These are phyloP conservation scores for Anableps anableps DNA, from an alignment of 2,797 vertebrate species.

Conservation along the genomic window DNA sequence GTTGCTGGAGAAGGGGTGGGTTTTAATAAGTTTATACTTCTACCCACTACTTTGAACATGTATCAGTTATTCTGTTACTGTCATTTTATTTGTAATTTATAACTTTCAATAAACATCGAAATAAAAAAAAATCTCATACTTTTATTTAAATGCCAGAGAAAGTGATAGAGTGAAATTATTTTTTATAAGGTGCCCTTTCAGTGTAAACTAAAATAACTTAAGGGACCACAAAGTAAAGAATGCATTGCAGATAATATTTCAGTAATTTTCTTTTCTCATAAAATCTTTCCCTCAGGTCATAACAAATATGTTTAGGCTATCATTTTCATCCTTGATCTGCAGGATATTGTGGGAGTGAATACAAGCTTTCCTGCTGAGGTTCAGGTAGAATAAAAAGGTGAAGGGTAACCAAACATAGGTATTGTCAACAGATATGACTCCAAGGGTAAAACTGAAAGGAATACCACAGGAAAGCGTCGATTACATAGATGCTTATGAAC, in stretches of 20 bases:
- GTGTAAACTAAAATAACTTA: not conserved
- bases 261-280: conserved; percentile 9
- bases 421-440: not conserved
- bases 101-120: too few relatives aligned
- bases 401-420: not conserved
- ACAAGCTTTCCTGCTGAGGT: conserved; percentile 8
- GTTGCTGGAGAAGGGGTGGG: too few relatives aligned
- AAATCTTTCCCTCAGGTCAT: conserved; percentile 4
- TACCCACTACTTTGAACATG: too few relatives aligned
- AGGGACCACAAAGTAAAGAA: not conserved
- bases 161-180: not conserved
- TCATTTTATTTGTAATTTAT: too few relatives aligned
- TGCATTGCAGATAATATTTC: conserved; percentile 34
- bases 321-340: conserved; percentile 13
- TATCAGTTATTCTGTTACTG: too few relatives aligned
- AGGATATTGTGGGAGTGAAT: conserved; percentile 6
- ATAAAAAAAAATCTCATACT: not conserved
- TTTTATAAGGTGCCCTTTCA: not conserved
- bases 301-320: not conserved
- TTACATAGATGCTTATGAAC: conserved; percentile 30
- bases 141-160: not conserved
- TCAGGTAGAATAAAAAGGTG: not conserved
- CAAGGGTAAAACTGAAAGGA: conserved; percentile 1
- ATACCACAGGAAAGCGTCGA: conserved; percentile 5
- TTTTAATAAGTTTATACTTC: too few relatives aligned